Percentiles rank a stretch among this genome's conserved stretches.
Evolutionary conservation across 2,797 vertebrate species (phyloP).

Genomic region (Acridotheres tristis): DNA sequence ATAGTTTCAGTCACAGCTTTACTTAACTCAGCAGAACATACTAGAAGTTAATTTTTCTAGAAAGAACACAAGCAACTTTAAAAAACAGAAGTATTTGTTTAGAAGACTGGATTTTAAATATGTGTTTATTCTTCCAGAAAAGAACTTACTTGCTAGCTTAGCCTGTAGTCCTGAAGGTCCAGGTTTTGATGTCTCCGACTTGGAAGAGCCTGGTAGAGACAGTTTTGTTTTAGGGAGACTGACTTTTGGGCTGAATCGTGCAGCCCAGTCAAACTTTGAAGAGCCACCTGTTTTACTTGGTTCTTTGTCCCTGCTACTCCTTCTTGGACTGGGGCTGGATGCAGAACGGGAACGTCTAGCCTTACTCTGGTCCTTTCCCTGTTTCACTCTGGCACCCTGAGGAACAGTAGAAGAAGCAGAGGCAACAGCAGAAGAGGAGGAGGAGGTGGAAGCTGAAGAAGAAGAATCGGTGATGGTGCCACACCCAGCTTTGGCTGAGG

Average conservation of each 20-base stretch:
- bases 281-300: slow-evolving; percentile 92
- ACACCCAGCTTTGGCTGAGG: slow-evolving; percentile 99
- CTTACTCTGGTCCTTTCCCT: slow-evolving; percentile 99
- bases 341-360: slow-evolving; percentile 95
- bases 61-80: neutral
- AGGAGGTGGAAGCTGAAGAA: slow-evolving; percentile 96
- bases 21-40: neutral
- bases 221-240: slow-evolving; percentile 99
- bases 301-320: slow-evolving; percentile 94
- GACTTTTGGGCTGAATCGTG: slow-evolving; percentile 98
- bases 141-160: slow-evolving; percentile 98
- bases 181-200: slow-evolving; percentile 98
- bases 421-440: slow-evolving; percentile 92
- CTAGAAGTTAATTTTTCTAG: neutral
- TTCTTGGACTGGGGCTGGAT: slow-evolving; percentile 95
- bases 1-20: neutral
- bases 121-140: neutral
- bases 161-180: slow-evolving; percentile 99
- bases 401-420: slow-evolving; percentile 85
- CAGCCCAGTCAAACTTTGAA: slow-evolving; percentile 99
- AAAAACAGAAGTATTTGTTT: neutral
- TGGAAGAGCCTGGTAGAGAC: slow-evolving; percentile 97
- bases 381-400: slow-evolving; percentile 95
- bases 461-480: slow-evolving; percentile 98
- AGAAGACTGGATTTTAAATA: neutral